A percentile compares a stretch with the other conserved stretches of the same genome.
phyloP scores from a whole-genome alignment of 2,113 vertebrate species.

The Falcunculus frontatus region DNA sequence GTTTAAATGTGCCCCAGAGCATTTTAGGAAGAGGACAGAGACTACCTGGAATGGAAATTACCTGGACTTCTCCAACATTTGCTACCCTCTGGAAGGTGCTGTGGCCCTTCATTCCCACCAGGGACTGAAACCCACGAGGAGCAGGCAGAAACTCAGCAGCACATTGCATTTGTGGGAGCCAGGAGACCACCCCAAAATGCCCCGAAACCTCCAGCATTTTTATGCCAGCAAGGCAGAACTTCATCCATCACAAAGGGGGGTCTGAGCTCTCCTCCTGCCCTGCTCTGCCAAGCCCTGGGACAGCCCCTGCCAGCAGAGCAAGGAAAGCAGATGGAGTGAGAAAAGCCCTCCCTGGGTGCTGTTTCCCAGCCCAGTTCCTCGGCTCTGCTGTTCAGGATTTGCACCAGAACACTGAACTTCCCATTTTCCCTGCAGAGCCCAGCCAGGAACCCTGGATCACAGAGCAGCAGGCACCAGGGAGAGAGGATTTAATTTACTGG shows the following conservation, averaged over 20 bases:
- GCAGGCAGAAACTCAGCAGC: neutral
- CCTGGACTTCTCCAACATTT: neutral
- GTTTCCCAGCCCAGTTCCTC: neutral
- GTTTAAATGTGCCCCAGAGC: neutral
- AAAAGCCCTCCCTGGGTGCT: neutral
- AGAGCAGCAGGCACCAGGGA: too few species aligned
- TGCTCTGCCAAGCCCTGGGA: neutral
- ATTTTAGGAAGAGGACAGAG: neutral
- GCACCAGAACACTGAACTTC: neutral
- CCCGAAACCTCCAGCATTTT: too few species aligned
- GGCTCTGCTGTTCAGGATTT: neutral
- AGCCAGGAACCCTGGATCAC: neutral
- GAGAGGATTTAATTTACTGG: neutral
- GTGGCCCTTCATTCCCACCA: rapidly evolving
- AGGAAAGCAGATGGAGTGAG: neutral
- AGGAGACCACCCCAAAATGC: too few species aligned
- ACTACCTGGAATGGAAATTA: neutral
- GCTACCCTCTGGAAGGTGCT: rapidly evolving
- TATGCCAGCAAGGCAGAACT: neutral
- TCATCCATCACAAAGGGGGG: neutral
- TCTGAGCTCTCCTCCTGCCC: neutral
- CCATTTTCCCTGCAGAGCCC: neutral
- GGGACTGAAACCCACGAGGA: rapidly evolving
- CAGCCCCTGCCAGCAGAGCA: neutral
- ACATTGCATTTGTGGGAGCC: neutral